Evolutionary conservation across 2,888 invertebrate genomes (phyloP).

Genomic region (Cremastinae sp.): DNA sequence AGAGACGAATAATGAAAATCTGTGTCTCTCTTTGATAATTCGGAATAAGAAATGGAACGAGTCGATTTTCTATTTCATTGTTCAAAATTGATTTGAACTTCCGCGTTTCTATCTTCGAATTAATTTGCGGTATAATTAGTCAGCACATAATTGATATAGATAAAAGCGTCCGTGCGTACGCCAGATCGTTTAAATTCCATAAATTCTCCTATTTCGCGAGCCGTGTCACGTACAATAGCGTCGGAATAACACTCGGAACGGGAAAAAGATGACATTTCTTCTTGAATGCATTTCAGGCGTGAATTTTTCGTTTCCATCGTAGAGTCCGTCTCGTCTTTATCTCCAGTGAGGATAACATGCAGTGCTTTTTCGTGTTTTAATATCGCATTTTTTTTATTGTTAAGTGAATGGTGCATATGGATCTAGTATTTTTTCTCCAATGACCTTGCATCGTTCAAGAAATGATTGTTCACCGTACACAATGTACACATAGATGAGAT

Average conservation of each 20-base stretch:
- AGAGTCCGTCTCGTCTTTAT: not conserved
- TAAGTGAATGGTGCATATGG: too few relatives aligned
- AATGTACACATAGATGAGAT: too few relatives aligned
- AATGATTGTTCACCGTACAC: too few relatives aligned
- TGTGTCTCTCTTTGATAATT: too few relatives aligned
- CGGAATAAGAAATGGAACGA: constrained; percentile 25
- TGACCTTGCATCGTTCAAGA: too few relatives aligned
- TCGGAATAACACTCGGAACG: not conserved
- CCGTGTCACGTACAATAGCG: constrained; percentile 4
- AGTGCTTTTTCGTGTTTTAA: too few relatives aligned
- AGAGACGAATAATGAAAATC: too few relatives aligned
- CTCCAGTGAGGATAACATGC: too few relatives aligned
- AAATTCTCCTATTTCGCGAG: not conserved
- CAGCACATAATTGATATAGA: constrained; percentile 64
- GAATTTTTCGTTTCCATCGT: not conserved
- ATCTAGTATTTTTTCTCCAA: too few relatives aligned
- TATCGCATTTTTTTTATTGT: too few relatives aligned
- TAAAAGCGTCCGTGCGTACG: constrained; percentile 43
- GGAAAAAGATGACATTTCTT: constrained; percentile 9
- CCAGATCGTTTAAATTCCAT: constrained; percentile 26
- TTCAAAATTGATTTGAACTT: constrained; percentile 32
- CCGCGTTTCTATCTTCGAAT: constrained; percentile 59
- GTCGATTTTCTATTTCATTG: constrained; percentile 24
- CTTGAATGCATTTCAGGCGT: too few relatives aligned
- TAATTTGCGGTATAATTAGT: constrained; percentile 67